Percentiles rank a stretch among this genome's conserved stretches.
Evolutionary conservation across 2,888 invertebrate genomes (phyloP).

Genomic region (Syritta pipiens): DNA sequence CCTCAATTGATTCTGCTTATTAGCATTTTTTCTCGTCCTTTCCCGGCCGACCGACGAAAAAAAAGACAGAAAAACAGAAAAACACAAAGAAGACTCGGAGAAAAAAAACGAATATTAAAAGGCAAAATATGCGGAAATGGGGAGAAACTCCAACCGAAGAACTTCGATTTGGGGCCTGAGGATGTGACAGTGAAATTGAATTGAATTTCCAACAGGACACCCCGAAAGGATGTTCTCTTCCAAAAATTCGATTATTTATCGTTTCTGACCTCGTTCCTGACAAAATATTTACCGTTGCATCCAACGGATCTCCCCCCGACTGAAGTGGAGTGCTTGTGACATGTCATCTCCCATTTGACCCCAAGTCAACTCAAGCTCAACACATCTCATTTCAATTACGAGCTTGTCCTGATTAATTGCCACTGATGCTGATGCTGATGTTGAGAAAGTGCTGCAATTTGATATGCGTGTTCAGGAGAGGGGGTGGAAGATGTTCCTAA

Average conservation of each 20-base stretch:
- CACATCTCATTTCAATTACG: conserved; percentile 36
- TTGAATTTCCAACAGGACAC: conserved; percentile 41
- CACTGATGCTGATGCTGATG: conserved; percentile 24
- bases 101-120: conserved; percentile 16
- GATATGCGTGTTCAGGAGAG: too few relatives aligned
- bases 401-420: conserved; percentile 45
- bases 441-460: not conserved
- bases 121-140: not conserved
- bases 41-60: conserved; percentile 32
- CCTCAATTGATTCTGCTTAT: conserved; percentile 57
- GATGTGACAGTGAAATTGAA: conserved; percentile 49
- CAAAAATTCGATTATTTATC: conserved; percentile 33
- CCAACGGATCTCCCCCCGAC: conserved; percentile 6
- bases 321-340: not conserved
- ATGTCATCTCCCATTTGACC: not conserved
- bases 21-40: conserved; percentile 63
- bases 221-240: not conserved
- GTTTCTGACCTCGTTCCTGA: conserved; percentile 28
- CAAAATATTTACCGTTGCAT: conserved; percentile 32
- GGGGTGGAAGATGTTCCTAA: conserved; percentile 1
- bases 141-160: conserved; percentile 12
- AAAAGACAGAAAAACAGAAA: conserved; percentile 18
- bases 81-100: not conserved
- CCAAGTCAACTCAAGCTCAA: not conserved
- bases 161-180: conserved; percentile 34